Percentiles rank a stretch among this genome's conserved stretches.
Evolutionary conservation across 2,888 invertebrate genomes (phyloP).

Genomic region (Alviniconcha strummeri): DNA sequence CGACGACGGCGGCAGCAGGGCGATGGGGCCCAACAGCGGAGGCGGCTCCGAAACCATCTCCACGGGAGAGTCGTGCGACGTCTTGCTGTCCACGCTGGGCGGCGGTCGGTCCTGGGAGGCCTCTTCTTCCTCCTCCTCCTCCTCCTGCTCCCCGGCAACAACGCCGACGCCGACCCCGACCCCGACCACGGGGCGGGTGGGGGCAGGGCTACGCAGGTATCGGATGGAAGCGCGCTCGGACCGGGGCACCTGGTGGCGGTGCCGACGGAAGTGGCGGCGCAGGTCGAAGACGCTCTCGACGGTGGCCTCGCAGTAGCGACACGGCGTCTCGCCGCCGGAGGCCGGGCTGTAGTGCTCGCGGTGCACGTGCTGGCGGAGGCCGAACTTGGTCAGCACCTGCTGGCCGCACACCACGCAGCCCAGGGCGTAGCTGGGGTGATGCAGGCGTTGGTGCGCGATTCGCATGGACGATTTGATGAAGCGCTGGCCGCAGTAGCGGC

Average conservation of each 20-base stretch:
- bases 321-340: not conserved
- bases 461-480: constrained; percentile 57
- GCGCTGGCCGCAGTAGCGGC: constrained; percentile 59
- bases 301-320: constrained; percentile 19
- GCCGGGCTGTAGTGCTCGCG: constrained; percentile 45
- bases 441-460: constrained; percentile 57
- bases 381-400: constrained; percentile 54
- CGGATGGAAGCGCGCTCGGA: constrained; percentile 53
- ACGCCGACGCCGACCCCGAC: not conserved
- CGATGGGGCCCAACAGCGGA: not conserved
- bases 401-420: constrained; percentile 59
- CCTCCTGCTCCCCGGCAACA: not conserved
- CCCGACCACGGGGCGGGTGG: not conserved
- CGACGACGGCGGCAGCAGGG: too few relatives aligned
- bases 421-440: constrained; percentile 43
- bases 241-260: constrained; percentile 54
- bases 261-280: constrained; percentile 46
- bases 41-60: constrained; percentile 13
- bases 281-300: not conserved
- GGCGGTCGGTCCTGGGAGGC: constrained; percentile 5
- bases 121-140: constrained; percentile 10
- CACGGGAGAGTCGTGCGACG: constrained; percentile 23
- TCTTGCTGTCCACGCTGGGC: constrained; percentile 23
- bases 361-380: constrained; percentile 56
- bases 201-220: constrained; percentile 42